Evolutionary conservation across 2,113 vertebrate species (phyloP).

Genomic region (Caracal caracal): DNA sequence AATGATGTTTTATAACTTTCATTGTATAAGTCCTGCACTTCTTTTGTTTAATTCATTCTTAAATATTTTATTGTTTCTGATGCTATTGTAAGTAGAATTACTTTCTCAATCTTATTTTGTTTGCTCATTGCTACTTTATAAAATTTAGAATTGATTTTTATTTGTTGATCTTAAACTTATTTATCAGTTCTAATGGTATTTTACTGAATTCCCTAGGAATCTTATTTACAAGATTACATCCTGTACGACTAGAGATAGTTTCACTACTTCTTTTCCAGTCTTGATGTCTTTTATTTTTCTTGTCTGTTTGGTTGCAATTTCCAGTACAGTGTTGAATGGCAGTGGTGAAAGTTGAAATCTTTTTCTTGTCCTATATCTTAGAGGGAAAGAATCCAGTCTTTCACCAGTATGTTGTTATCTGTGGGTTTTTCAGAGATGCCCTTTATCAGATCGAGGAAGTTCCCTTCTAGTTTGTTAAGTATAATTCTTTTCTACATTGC

Average conservation of each 20-base stretch:
- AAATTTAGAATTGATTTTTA: conserved; percentile 14
- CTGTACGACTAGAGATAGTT: background rate
- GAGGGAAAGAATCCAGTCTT: background rate
- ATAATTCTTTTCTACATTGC: background rate
- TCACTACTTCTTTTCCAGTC: background rate
- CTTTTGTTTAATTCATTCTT: background rate
- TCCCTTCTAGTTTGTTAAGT: background rate
- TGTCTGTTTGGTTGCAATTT: background rate
- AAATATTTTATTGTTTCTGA: background rate
- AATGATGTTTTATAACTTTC: background rate
- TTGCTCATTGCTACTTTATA: background rate
- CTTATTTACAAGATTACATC: background rate
- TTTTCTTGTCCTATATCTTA: background rate
- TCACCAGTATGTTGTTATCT: background rate
- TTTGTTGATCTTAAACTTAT: background rate
- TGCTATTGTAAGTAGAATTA: background rate
- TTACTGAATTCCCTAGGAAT: background rate
- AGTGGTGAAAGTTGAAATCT: background rate
- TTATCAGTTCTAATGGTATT: conserved; percentile 7
- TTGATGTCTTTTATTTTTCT: background rate
- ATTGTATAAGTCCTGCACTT: background rate
- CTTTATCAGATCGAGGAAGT: background rate
- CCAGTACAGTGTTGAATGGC: background rate
- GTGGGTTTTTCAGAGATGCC: background rate
- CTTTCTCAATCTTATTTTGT: conserved; percentile 11